Percentiles rank a stretch among this genome's conserved stretches.
phyloP scores from a whole-genome alignment of 2,113 vertebrate genomes.

The Heptranchias perlo region DNA sequence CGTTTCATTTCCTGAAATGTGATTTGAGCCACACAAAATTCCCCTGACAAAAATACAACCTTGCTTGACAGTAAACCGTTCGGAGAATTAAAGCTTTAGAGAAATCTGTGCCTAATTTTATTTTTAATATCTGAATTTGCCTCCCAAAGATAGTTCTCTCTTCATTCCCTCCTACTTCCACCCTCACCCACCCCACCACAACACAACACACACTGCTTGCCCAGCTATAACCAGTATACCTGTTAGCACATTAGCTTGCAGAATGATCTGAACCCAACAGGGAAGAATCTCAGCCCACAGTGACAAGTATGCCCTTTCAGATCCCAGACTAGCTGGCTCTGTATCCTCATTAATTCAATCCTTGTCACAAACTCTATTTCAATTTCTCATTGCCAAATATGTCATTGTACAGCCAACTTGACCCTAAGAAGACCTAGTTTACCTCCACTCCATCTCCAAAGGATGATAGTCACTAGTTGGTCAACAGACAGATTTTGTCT shows the following conservation, averaged over 20 bases:
- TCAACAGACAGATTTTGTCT: not conserved
- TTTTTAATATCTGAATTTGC: not conserved
- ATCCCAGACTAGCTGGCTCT: not conserved
- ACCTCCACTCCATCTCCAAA: not conserved
- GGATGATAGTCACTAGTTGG: not conserved
- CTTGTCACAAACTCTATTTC: not conserved
- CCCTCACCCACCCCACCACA: not conserved
- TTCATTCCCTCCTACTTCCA: not conserved
- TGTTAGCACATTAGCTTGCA: not conserved
- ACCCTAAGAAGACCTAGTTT: not conserved
- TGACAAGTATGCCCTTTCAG: not conserved
- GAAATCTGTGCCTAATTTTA: not conserved
- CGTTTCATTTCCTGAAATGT: conserved; percentile 58
- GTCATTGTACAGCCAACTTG: not conserved
- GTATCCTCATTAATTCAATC: not conserved
- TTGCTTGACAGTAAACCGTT: not conserved
- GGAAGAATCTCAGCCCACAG: not conserved
- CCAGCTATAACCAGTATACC: not conserved
- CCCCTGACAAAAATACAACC: not conserved
- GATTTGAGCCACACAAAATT: conserved; percentile 5
- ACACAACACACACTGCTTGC: not conserved
- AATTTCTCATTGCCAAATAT: not conserved
- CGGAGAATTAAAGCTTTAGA: not conserved
- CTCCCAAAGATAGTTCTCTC: too few relatives aligned
- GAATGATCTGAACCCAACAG: not conserved